Percentiles rank a stretch among this genome's conserved stretches.
These are phyloP conservation scores for Rugalucina vietnamica DNA, from an alignment of 2,888 invertebrate genomes.

Conservation along the genomic window DNA sequence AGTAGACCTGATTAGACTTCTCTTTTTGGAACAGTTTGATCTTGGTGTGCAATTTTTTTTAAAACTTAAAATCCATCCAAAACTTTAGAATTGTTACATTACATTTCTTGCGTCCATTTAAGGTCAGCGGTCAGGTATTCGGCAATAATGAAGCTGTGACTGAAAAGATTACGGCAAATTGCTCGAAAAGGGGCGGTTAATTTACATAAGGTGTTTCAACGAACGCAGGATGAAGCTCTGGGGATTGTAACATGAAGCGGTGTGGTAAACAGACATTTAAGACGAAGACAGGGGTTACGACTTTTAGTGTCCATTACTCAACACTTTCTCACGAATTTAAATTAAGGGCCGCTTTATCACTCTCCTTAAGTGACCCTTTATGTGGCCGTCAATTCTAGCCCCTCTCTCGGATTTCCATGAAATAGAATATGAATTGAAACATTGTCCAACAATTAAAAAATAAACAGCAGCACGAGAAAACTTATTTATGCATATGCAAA, in stretches of 20 bases:
- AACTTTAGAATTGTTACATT: too few species aligned
- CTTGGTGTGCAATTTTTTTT: too few species aligned
- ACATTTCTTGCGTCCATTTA: slow-evolving; percentile 6
- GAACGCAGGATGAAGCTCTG: slow-evolving; percentile 2
- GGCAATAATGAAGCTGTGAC: not conserved
- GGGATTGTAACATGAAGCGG: not conserved
- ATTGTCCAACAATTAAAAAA: not conserved
- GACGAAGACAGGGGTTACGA: not conserved
- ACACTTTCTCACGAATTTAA: slow-evolving; percentile 7
- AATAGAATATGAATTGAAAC: not conserved
- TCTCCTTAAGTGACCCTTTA: slow-evolving; percentile 7
- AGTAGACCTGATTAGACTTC: too few species aligned
- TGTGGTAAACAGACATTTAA: not conserved
- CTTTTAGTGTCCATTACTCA: slow-evolving; percentile 8
- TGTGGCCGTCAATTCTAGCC: not conserved
- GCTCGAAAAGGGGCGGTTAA: slow-evolving; percentile 9
- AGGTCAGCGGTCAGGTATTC: slow-evolving; percentile 6
- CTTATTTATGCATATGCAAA: too few species aligned
- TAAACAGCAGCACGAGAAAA: not conserved
- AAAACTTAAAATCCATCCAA: too few species aligned
- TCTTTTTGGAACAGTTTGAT: too few species aligned
- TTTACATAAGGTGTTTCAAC: not conserved
- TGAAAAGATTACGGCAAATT: slow-evolving; percentile 14
- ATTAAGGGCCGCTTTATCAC: not conserved
- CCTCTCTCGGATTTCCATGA: not conserved